These are phyloP conservation scores for Eupeodes luniger DNA, from an alignment of 2,888 invertebrate species.

Conservation along the genomic window DNA sequence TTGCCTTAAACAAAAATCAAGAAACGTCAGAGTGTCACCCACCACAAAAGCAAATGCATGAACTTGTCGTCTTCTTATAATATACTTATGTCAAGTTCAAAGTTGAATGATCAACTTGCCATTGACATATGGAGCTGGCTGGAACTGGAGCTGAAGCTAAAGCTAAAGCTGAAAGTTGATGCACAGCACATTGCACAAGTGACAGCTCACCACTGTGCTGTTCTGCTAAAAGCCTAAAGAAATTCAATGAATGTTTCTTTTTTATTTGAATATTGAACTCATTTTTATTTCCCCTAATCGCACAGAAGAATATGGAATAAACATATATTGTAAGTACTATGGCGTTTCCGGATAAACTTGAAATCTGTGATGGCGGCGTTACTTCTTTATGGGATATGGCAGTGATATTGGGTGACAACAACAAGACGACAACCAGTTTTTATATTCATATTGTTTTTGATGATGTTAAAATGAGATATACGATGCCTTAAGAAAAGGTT, in stretches of 20 bases:
- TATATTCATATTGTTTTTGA: neutral
- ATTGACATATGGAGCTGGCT: slow-evolving; percentile 52
- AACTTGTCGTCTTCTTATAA: neutral
- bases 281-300: slow-evolving; percentile 74
- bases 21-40: slow-evolving; percentile 61
- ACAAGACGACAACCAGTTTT: slow-evolving; percentile 44
- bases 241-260: slow-evolving; percentile 59
- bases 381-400: slow-evolving; percentile 42
- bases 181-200: no score
- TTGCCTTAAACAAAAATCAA: slow-evolving; percentile 6
- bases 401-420: neutral
- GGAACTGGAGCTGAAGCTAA: neutral
- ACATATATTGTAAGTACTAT: slow-evolving; percentile 39
- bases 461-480: neutral
- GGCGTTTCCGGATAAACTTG: slow-evolving; percentile 71
- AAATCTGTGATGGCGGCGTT: slow-evolving; percentile 33
- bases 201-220: no score
- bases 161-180: neutral
- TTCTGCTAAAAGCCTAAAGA: neutral
- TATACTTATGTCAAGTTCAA: slow-evolving; percentile 62
- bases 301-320: slow-evolving; percentile 46
- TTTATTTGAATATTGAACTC: slow-evolving; percentile 76
- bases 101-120: slow-evolving; percentile 75
- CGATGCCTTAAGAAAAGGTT: slow-evolving; percentile 46
- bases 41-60: neutral